Percentiles rank a stretch among this genome's conserved stretches.
Evolutionary conservation across 2,888 invertebrate species (phyloP).

Genomic region (Gari tellinella): DNA sequence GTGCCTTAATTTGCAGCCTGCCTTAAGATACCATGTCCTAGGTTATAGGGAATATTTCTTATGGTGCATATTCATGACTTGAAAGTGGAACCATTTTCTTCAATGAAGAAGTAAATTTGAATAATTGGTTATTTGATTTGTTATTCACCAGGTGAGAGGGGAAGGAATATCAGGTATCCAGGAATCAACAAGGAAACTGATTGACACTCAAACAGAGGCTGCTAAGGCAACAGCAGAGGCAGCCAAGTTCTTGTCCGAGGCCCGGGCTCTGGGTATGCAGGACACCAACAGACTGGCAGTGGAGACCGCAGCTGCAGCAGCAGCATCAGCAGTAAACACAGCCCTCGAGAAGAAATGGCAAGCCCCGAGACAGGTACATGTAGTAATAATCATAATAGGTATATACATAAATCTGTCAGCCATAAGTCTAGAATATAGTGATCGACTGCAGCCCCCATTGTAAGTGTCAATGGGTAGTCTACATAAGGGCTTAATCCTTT

Average conservation of each 20-base stretch:
- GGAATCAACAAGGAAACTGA: constrained; percentile 62
- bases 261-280: constrained; percentile 42
- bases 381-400: neutral
- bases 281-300: constrained; percentile 47
- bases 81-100: no score
- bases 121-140: no score
- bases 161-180: constrained; percentile 63
- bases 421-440: no score
- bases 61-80: no score
- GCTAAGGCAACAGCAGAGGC: constrained; percentile 77
- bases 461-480: no score
- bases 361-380: constrained; percentile 23
- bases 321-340: constrained; percentile 41
- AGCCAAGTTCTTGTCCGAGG: constrained; percentile 68
- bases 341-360: constrained; percentile 45
- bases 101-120: no score
- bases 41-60: no score
- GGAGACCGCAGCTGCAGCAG: constrained; percentile 47
- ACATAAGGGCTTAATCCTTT: no score
- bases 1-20: no score
- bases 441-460: no score
- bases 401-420: no score
- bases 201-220: constrained; percentile 69
- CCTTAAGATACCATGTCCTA: no score
- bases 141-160: constrained; percentile 39